Evolutionary conservation across 2,113 vertebrate genomes (phyloP), one percentile per base, ranked within the genome.

Genomic region (Nestor notabilis): DNA sequence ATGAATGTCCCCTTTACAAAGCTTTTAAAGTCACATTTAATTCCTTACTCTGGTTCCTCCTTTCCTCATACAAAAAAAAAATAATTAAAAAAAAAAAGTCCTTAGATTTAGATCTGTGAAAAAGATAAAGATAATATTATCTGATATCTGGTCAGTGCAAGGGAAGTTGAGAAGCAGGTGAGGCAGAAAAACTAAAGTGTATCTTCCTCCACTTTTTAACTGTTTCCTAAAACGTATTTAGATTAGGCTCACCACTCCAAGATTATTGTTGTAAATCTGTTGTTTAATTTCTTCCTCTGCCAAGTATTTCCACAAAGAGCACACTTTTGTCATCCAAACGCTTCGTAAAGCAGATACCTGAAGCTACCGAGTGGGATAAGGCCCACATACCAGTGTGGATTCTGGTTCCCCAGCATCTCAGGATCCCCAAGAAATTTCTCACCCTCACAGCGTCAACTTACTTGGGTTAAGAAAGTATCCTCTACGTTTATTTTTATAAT

Each of bases 341-440:
- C 50, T 24, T 31, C 13, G 23, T n/a, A 71, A 76, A 76, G 0
- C 20, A 27, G 21, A 44, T 15, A 39, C 17, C 7, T 55, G 41
- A 60, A 82, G 56, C 31, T 39, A 55, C 41, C 3, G 0, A 9
- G 17, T 65, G 16, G 15, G 23, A 31, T 37, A 75, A 64, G n/a
- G 6, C 41, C 6, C 41, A 24, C 0, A 2, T 19, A 28, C 4
- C 12, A 46, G 24, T 25, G 11, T 49, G 31, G 28, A 60, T 64
- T 70, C 79, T 60, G 10, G 23, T 65, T 84, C 44, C 11, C 8
- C 49, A 64, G 27, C 10, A 13, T 15, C 23, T 53, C 31, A 58
- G 76, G 55, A 49, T n/a, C 55, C 27, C 46, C 47, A 41, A 47
- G 58, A 9, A 33, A 41, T 69, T 83, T 56, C 68, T 74, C 13